A percentile compares a stretch with the other conserved stretches of the same genome.
These are phyloP conservation scores for Tursiops truncatus DNA, from an alignment of 2,113 vertebrate species.

Conservation along the genomic window DNA sequence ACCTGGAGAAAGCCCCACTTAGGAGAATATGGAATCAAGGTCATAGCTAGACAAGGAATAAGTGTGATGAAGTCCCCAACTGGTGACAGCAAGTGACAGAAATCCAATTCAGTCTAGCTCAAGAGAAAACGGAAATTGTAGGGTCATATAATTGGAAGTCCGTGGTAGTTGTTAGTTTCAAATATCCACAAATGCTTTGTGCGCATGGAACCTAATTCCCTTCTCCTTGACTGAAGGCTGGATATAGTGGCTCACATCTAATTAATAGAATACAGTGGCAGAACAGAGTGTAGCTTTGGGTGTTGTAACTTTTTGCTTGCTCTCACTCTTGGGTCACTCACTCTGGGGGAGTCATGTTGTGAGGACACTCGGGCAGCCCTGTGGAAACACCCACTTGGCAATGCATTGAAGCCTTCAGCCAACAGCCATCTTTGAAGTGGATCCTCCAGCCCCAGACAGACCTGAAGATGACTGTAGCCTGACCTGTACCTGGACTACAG, in stretches of 20 bases:
- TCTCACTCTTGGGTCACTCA: not conserved
- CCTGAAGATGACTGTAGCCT: not conserved
- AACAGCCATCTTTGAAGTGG: not conserved
- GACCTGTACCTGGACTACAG: not conserved
- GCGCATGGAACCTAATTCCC: not conserved
- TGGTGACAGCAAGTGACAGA: not conserved
- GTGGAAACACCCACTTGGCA: not conserved
- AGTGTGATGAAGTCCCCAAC: not conserved
- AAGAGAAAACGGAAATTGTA: not conserved
- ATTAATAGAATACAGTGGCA: not conserved
- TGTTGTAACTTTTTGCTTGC: not conserved
- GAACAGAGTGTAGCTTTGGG: not conserved
- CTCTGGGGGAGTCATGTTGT: not conserved
- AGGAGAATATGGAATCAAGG: not conserved
- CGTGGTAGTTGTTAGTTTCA: not conserved
- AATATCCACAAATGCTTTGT: not conserved
- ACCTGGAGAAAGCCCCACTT: not conserved
- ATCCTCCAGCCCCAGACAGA: not conserved
- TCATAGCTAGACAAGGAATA: not conserved
- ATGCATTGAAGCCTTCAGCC: not conserved
- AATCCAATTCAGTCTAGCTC: not conserved
- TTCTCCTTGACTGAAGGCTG: not conserved
- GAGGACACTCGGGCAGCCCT: not conserved
- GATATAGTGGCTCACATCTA: not conserved
- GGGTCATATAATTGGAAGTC: not conserved